These are phyloP conservation scores for Philonicus albiceps DNA, from an alignment of 2,888 invertebrate species.

Conservation along the genomic window DNA sequence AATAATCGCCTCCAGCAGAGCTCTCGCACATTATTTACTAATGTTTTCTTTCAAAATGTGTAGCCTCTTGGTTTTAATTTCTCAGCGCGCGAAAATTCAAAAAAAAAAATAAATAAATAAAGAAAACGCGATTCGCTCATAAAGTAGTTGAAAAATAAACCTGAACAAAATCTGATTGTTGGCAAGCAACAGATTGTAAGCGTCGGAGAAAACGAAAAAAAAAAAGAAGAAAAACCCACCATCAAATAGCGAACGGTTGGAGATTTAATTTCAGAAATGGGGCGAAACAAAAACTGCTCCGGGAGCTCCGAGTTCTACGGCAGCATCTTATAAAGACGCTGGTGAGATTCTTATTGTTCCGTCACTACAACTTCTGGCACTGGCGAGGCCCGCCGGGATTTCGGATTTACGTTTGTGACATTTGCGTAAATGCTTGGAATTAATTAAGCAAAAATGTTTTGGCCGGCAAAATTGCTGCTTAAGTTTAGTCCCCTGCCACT, in stretches of 20 bases:
- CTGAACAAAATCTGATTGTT: not conserved
- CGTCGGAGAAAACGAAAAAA: not conserved
- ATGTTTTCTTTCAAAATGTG: not conserved
- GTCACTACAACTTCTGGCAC: not conserved
- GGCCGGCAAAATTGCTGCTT: not conserved
- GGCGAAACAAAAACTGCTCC: not conserved
- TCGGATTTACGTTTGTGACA: slow-evolving; percentile 13
- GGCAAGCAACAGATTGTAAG: not conserved
- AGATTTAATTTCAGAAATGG: slow-evolving; percentile 32
- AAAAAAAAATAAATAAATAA: not conserved
- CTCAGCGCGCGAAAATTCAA: not conserved
- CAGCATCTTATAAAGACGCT: not conserved
- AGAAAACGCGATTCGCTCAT: not conserved
- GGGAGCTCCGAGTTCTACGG: not conserved
- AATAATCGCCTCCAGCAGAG: not conserved
- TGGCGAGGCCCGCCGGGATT: not conserved
- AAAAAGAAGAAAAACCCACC: not conserved
- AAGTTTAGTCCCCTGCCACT: slow-evolving; percentile 2
- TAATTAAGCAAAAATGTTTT: slow-evolving; percentile 18
- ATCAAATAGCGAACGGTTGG: not conserved
- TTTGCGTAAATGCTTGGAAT: slow-evolving; percentile 26
- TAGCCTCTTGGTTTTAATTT: not conserved
- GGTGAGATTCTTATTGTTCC: not conserved
- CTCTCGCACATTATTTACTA: not conserved
- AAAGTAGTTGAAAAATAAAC: not conserved